Conservation (phyloP, 1,140 invertebrate species). For the Pararge aegeria region DNA sequence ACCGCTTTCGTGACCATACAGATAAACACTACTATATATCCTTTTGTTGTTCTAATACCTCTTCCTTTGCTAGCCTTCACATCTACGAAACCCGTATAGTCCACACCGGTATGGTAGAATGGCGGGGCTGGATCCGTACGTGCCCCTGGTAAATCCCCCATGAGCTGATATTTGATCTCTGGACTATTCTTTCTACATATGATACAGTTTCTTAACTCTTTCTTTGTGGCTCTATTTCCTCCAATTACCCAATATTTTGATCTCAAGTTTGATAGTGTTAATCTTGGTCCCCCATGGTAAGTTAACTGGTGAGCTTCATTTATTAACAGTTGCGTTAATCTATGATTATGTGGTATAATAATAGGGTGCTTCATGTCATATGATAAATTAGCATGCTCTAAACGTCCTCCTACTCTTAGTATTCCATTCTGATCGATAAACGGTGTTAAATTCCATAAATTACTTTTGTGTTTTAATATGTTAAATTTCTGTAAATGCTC, state of each 20-base stretch:
- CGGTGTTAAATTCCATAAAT: conserved; percentile 37
- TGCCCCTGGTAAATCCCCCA: conserved; percentile 53
- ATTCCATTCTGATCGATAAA: conserved; percentile 57
- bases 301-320: conserved; percentile 28
- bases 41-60: conserved; percentile 47
- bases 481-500: neutral
- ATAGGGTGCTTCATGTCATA: conserved; percentile 62
- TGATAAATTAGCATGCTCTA: conserved; percentile 44
- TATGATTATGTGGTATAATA: conserved; percentile 46
- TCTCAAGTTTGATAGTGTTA: conserved; percentile 30
- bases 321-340: conserved; percentile 50
- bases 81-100: conserved; percentile 64
- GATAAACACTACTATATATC: conserved; percentile 62
- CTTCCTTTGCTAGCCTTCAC: conserved; percentile 42
- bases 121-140: conserved; percentile 36
- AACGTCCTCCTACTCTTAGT: conserved; percentile 63
- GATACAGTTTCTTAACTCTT: conserved; percentile 25
- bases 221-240: conserved; percentile 29
- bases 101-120: conserved; percentile 55
- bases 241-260: conserved; percentile 46
- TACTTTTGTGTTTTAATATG: conserved; percentile 8
- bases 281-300: conserved; percentile 29
- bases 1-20: conserved; percentile 45
- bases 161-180: conserved; percentile 30
- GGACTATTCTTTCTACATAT: conserved; percentile 29